Evolutionary conservation across 1,140 invertebrate species (phyloP).

Genomic region (Leptonema lineaticorne): DNA sequence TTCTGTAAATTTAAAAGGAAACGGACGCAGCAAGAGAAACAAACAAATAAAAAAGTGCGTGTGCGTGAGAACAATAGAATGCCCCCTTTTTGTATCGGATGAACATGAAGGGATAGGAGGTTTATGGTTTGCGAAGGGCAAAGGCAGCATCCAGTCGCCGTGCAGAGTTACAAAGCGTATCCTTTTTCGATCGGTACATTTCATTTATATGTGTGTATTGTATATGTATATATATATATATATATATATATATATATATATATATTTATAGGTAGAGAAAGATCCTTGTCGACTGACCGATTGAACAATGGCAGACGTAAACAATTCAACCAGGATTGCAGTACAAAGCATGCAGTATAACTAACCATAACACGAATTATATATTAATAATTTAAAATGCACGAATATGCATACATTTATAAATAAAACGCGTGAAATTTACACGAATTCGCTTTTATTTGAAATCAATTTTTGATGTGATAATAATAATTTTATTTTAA

Average conservation of each 20-base stretch:
- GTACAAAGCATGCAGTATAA: neutral
- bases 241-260: no score
- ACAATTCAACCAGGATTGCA: constrained; percentile 51
- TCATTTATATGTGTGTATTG: no score
- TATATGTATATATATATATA: no score
- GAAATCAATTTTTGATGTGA: no score
- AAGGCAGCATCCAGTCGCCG: neutral
- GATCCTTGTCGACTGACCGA: constrained; percentile 37
- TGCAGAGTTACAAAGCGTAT: no score
- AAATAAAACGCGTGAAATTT: neutral
- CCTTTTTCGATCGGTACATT: constrained; percentile 2
- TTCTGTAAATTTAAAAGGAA: no score
- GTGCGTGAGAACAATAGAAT: constrained; percentile 57
- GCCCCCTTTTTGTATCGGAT: constrained; percentile 53
- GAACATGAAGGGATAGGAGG: constrained; percentile 39
- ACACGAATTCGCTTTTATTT: neutral
- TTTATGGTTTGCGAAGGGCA: constrained; percentile 25
- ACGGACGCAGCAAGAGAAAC: neutral
- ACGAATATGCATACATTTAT: no score
- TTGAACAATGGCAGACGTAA: constrained; percentile 41
- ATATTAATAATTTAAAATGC: no score
- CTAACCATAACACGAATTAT: neutral
- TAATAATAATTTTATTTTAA: no score
- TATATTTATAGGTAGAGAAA: no score
- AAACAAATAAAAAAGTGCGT: constrained; percentile 46